Percentiles rank a stretch among this genome's conserved stretches.
These are phyloP conservation scores for Paramormyrops kingsleyae DNA, from an alignment of 2,113 vertebrate species.

Conservation along the genomic window DNA sequence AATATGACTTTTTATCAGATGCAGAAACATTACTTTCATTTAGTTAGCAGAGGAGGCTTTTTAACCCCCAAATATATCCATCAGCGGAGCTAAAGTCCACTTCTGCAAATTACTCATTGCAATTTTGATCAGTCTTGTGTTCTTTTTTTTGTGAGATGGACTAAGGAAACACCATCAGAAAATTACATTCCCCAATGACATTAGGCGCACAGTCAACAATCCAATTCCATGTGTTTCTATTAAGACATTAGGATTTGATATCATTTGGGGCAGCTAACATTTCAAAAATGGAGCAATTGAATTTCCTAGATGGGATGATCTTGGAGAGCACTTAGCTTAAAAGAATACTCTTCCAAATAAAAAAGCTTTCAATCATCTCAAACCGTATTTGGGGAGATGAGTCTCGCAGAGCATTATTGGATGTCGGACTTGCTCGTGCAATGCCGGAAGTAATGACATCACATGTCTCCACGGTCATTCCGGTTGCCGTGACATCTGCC, in stretches of 20 bases:
- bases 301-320: conserved; percentile 97
- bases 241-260: conserved; percentile 98
- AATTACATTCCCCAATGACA: conserved; percentile 98
- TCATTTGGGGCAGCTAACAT: conserved; percentile 94
- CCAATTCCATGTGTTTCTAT: conserved; percentile 94
- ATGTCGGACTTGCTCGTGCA: conserved; percentile 78
- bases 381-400: conserved; percentile 92
- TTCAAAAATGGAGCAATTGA: conserved; percentile 95
- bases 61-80: conserved; percentile 61
- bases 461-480: conserved; percentile 71
- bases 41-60: conserved; percentile 56
- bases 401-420: conserved; percentile 78
- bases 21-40: conserved; percentile 51
- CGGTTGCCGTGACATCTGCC: conserved; percentile 78
- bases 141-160: conserved; percentile 77
- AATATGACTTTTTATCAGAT: conserved; percentile 42
- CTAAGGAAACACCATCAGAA: conserved; percentile 92
- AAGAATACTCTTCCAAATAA: conserved; percentile 99
- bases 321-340: conserved; percentile 98
- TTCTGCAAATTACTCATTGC: conserved; percentile 94
- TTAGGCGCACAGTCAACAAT: conserved; percentile 90
- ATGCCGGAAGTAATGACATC: conserved; percentile 87
- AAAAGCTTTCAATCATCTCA: conserved; percentile 99
- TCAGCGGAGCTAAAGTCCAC: conserved; percentile 53
- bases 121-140: conserved; percentile 88